Evolutionary conservation across 1,140 invertebrate species (phyloP).

Genomic region (Cydia strobilella): DNA sequence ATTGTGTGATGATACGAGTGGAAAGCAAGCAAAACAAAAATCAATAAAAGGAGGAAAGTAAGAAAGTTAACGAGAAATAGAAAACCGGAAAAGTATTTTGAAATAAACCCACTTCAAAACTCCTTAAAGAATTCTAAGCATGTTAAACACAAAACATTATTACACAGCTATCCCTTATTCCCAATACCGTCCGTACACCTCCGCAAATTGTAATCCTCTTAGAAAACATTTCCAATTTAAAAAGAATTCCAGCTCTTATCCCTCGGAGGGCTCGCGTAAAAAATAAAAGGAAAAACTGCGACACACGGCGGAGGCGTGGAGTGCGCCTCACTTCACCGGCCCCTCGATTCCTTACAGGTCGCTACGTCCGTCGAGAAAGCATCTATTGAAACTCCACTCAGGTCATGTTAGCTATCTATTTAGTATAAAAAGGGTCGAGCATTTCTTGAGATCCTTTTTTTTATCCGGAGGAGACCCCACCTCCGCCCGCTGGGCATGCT

Average conservation of each 20-base stretch:
- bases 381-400: constrained; percentile 80
- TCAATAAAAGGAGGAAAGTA: background rate
- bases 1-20: background rate
- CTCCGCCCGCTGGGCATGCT: constrained; percentile 40
- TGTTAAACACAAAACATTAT: constrained; percentile 49
- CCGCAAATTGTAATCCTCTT: constrained; percentile 79
- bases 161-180: constrained; percentile 64
- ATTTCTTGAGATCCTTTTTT: constrained; percentile 76
- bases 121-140: constrained; percentile 46
- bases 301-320: constrained; percentile 55
- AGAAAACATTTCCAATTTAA: constrained; percentile 80
- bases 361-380: constrained; percentile 76
- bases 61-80: background rate
- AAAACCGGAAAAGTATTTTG: constrained; percentile 9
- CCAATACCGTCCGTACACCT: constrained; percentile 68
- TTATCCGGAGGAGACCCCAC: constrained; percentile 65
- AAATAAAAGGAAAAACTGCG: constrained; percentile 75
- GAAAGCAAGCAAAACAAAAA: background rate
- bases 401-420: constrained; percentile 80
- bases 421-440: constrained; percentile 79
- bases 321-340: constrained; percentile 45
- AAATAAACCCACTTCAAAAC: constrained; percentile 28
- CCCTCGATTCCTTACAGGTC: constrained; percentile 77
- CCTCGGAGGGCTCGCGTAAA: constrained; percentile 73
- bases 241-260: constrained; percentile 78